A percentile compares a stretch with the other conserved stretches of the same genome.
Evolutionary conservation across 2,113 vertebrate species (phyloP).

Genomic region (Hemibates koningsi): DNA sequence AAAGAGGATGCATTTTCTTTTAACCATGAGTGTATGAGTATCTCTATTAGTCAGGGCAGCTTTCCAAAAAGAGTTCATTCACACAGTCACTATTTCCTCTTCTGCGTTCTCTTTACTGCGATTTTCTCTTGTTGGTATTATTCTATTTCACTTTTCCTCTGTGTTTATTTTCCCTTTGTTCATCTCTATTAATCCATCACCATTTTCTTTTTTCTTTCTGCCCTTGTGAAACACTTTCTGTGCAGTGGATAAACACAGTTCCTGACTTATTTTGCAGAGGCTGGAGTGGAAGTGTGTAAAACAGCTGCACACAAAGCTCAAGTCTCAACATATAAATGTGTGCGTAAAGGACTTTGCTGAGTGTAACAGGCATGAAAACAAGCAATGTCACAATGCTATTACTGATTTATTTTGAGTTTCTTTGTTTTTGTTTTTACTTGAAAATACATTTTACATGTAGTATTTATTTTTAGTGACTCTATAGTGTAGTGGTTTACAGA

Average conservation of each 20-base stretch:
- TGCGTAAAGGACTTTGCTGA: not conserved
- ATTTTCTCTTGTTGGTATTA: not conserved
- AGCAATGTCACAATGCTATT: not conserved
- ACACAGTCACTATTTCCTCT: not conserved
- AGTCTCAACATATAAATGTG: not conserved
- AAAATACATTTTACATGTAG: not conserved
- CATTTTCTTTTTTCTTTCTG: not conserved
- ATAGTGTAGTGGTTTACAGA: not conserved
- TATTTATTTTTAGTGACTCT: not conserved
- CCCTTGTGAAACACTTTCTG: not conserved
- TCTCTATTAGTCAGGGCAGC: slow-evolving; percentile 10
- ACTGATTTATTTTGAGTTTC: not conserved
- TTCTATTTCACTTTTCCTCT: not conserved
- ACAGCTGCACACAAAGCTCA: not conserved
- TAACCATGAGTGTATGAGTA: not conserved
- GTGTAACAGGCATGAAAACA: not conserved
- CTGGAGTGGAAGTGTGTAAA: not conserved
- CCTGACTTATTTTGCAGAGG: not conserved
- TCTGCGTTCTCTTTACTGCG: not conserved
- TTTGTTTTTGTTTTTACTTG: too few species aligned
- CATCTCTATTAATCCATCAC: not conserved
- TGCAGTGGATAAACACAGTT: not conserved
- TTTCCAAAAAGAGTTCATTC: slow-evolving; percentile 7
- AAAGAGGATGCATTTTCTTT: not conserved
- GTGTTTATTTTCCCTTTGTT: not conserved